A percentile compares a stretch with the other conserved stretches of the same genome.
phyloP scores from a whole-genome alignment of 2,113 vertebrate species.

The Tachycineta bicolor region DNA sequence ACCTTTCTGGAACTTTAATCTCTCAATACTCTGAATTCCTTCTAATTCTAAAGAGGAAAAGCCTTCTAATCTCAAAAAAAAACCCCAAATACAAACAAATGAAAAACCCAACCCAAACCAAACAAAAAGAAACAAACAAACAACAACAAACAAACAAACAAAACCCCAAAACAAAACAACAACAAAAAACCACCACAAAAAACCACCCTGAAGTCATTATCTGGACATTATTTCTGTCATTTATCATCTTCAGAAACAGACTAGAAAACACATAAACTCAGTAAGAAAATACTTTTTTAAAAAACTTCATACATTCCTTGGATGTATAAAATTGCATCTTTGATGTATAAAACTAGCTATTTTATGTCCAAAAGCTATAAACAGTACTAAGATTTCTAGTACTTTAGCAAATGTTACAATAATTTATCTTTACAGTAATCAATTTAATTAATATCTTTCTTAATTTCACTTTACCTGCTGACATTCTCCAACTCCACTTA shows the following conservation, averaged over 20 bases:
- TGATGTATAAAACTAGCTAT: background rate
- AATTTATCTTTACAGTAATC: background rate
- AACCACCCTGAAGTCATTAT: background rate
- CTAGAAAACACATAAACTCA: background rate
- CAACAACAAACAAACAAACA: no score
- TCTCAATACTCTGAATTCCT: background rate
- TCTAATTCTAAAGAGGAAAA: background rate
- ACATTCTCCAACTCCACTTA: conserved; percentile 88
- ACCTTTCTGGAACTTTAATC: background rate
- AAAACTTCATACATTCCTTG: background rate
- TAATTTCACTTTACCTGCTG: conserved; percentile 79
- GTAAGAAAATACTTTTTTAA: background rate
- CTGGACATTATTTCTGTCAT: background rate
- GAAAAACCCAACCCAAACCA: background rate
- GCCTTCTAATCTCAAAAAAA: background rate
- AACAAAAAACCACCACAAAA: no score
- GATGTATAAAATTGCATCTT: background rate
- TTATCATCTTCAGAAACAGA: background rate
- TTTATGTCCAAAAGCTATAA: background rate
- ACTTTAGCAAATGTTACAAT: background rate
- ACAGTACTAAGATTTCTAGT: background rate
- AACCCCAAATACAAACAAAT: background rate
- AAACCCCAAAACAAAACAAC: background rate
- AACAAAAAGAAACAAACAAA: background rate
- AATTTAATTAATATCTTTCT: background rate